Conservation (phyloP, 2,113 vertebrate species). For the Aspidoscelis tigris region DNA sequence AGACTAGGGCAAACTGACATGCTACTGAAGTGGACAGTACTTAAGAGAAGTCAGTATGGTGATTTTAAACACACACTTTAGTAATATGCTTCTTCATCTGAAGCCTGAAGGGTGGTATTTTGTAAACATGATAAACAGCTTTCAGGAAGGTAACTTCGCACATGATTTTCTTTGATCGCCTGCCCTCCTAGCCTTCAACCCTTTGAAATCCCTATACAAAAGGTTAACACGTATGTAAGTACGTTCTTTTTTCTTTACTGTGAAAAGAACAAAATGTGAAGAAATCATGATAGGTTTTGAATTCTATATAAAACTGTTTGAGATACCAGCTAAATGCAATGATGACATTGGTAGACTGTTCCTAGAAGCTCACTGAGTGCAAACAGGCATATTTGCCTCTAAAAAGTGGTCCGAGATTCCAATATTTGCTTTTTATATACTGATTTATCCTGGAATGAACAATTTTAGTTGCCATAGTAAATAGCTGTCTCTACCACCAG, state of each 20-base stretch:
- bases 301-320: background rate
- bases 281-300: too few species aligned
- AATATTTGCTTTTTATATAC: too few species aligned
- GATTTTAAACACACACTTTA: too few species aligned
- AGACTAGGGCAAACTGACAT: too few species aligned
- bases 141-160: background rate
- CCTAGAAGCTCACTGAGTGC: background rate
- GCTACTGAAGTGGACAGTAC: too few species aligned
- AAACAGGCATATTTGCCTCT: background rate
- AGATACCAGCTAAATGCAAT: background rate
- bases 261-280: too few species aligned
- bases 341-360: background rate
- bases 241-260: background rate
- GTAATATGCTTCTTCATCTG: too few species aligned
- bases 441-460: background rate
- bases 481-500: background rate
- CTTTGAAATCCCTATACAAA: too few species aligned
- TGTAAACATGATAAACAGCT: background rate
- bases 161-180: background rate
- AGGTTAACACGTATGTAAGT: background rate
- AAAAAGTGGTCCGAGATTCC: background rate
- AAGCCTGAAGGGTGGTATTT: too few species aligned
- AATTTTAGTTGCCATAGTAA: background rate
- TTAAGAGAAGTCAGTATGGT: too few species aligned
- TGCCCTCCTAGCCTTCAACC: too few species aligned